Evolutionary conservation across 2,113 vertebrate species (phyloP).

Genomic region (Rhinoptilus africanus): DNA sequence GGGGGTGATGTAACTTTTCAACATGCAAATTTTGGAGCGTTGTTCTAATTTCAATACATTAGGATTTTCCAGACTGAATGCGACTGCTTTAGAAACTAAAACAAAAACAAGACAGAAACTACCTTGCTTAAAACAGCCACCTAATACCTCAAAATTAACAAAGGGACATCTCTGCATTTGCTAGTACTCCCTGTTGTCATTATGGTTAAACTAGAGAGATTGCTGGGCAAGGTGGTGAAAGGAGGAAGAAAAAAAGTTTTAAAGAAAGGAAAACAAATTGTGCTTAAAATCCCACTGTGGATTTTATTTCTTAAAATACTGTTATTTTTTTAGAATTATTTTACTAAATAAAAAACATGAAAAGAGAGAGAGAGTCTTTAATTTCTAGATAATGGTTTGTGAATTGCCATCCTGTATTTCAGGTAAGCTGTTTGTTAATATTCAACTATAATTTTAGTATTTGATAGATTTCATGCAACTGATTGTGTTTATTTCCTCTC

Average conservation of each 20-base stretch:
- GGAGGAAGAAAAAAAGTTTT: conserved; percentile 66
- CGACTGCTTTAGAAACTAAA: conserved; percentile 65
- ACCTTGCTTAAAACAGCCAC: conserved; percentile 73
- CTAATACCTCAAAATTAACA: conserved; percentile 78
- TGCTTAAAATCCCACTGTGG: conserved; percentile 74
- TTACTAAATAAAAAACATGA: conserved; percentile 73
- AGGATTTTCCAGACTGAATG: conserved; percentile 73
- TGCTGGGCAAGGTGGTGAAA: conserved; percentile 74
- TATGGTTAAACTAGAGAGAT: conserved; percentile 73
- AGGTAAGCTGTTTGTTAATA: conserved; percentile 83
- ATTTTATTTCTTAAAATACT: conserved; percentile 80
- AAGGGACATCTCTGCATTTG: conserved; percentile 75
- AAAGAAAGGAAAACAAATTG: conserved; percentile 75
- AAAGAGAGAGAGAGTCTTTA: conserved; percentile 52
- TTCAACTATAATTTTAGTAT: conserved; percentile 72
- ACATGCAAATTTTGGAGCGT: conserved; percentile 61
- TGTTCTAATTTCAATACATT: conserved; percentile 77
- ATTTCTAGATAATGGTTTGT: conserved; percentile 75
- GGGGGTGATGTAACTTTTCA: conserved; percentile 59
- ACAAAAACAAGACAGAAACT: conserved; percentile 31
- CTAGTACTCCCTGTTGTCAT: conserved; percentile 71
- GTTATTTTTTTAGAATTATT: conserved; percentile 78
- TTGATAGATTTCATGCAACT: conserved; percentile 60
- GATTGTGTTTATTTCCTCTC: conserved; percentile 65
- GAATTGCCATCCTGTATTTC: conserved; percentile 77